A percentile compares a stretch with the other conserved stretches of the same genome.
phyloP scores from a whole-genome alignment of 2,888 invertebrate species.

The Digitonthophagus gazella region DNA sequence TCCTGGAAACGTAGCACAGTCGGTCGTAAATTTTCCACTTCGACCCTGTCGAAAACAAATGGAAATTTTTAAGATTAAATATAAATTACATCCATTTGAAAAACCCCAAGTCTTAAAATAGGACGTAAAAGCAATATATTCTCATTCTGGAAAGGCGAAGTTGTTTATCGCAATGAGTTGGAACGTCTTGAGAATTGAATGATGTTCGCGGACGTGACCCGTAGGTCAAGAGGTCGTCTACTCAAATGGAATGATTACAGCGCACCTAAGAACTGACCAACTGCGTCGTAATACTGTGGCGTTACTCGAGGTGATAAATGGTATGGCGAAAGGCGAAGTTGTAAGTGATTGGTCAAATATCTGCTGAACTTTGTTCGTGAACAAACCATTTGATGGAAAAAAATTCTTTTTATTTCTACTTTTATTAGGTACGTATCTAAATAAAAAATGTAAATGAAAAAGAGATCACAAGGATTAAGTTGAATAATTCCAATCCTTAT shows the following conservation, averaged over 20 bases:
- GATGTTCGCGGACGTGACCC: conserved; percentile 10
- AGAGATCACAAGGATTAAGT: no score
- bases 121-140: not conserved
- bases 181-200: conserved; percentile 15
- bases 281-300: not conserved
- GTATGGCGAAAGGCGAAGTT: not conserved
- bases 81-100: not conserved
- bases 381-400: not conserved
- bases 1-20: not conserved
- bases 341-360: not conserved
- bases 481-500: no score
- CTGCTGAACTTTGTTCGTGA: not conserved
- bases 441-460: no score
- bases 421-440: no score
- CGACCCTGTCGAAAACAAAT: no score
- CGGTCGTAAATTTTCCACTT: not conserved
- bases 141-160: not conserved
- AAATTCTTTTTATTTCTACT: no score
- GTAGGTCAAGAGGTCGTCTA: not conserved
- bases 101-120: not conserved
- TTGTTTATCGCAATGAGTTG: conserved; percentile 15
- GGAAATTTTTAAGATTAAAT: no score
- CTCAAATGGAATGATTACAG: not conserved
- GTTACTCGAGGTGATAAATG: not conserved
- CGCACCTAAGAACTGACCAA: not conserved